phyloP scores from a whole-genome alignment of 2,113 vertebrate genomes.

The Procavia capensis region DNA sequence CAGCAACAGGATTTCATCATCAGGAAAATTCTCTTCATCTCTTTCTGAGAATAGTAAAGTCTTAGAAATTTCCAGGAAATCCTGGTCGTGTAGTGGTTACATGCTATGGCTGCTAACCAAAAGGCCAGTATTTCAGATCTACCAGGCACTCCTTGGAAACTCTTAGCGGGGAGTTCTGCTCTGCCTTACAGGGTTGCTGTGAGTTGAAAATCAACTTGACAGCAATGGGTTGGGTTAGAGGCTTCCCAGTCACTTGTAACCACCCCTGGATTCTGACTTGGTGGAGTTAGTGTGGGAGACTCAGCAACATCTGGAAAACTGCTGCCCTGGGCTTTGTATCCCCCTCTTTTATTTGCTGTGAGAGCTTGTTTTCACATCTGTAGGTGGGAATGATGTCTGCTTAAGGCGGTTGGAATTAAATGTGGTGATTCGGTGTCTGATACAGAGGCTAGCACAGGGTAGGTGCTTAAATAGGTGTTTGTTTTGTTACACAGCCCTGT shows the following conservation, averaged over 20 bases:
- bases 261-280: conserved; percentile 31
- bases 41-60: conserved; percentile 43
- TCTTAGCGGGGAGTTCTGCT: too few species aligned
- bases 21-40: conserved; percentile 57
- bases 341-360: background rate
- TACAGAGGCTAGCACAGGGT: background rate
- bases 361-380: background rate
- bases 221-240: too few species aligned
- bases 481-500: background rate
- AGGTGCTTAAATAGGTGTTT: background rate
- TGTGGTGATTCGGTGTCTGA: background rate
- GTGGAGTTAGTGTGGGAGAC: conserved; percentile 27
- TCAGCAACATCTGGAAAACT: conserved; percentile 36
- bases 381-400: background rate
- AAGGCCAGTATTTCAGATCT: too few species aligned
- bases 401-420: conserved; percentile 1
- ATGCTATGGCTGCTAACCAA: too few species aligned
- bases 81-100: too few species aligned
- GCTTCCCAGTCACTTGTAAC: background rate
- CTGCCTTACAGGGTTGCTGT: too few species aligned
- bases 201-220: too few species aligned
- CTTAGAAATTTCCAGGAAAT: conserved; percentile 32
- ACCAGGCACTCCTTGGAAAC: too few species aligned
- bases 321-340: conserved; percentile 45
- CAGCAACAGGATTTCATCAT: conserved; percentile 51